Percentiles rank a stretch among this genome's conserved stretches.
Evolutionary conservation across 1,140 invertebrate species (phyloP).

Genomic region (Caenorhabditis tropicalis): DNA sequence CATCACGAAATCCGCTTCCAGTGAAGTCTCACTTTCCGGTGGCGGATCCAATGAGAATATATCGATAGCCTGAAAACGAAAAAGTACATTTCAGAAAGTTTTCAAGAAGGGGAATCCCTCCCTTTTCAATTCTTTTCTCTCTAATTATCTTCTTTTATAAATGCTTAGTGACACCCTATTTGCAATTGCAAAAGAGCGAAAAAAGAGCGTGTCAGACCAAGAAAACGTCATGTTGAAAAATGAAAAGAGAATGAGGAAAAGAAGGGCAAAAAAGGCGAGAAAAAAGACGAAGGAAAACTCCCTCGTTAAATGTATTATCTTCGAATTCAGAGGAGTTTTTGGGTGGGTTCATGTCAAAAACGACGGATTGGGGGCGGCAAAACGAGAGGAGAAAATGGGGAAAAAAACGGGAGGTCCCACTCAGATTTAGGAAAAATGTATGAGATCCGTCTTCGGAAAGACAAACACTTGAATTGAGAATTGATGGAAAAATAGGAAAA

Average conservation of each 20-base stretch:
- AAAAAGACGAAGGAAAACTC: not conserved
- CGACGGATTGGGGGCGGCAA: not conserved
- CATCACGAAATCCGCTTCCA: conserved; percentile 27
- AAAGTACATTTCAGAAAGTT: not conserved
- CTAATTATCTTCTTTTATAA: not conserved
- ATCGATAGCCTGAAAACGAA: conserved; percentile 22
- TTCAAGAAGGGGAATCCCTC: not conserved
- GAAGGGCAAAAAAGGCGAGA: not conserved
- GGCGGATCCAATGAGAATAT: conserved; percentile 37
- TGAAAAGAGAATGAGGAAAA: conserved; percentile 14
- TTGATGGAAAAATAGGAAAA: conserved; percentile 11
- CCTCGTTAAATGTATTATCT: conserved; percentile 43
- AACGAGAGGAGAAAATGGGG: not conserved
- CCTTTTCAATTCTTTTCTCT: not conserved
- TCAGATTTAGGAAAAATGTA: conserved; percentile 1
- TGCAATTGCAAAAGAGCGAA: not conserved
- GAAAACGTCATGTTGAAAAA: conserved; percentile 27
- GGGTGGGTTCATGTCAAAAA: not conserved
- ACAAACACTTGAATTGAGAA: conserved; percentile 29
- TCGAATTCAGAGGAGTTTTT: not conserved
- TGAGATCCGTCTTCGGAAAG: not conserved
- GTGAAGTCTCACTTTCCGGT: conserved; percentile 20
- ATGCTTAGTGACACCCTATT: not conserved
- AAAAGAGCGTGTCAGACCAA: not conserved
- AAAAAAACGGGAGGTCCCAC: not conserved